phyloP scores from a whole-genome alignment of 2,888 invertebrate genomes.

The Drosophila prostipennis region DNA sequence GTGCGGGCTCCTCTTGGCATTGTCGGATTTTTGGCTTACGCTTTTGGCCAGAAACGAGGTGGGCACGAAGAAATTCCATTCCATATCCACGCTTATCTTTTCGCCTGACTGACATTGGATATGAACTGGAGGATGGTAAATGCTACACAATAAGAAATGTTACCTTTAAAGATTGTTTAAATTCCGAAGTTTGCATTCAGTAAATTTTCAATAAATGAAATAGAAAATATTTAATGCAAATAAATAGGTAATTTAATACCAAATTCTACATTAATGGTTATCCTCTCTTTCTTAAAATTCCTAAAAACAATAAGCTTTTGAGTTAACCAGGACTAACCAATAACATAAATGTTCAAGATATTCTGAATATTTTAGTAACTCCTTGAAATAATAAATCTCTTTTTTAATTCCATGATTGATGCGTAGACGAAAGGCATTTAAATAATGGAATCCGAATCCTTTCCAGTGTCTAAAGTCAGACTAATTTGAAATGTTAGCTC shows the following conservation, averaged over 20 bases:
- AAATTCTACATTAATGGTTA: no score
- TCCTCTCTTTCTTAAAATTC: no score
- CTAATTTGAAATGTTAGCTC: neutral
- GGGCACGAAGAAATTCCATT: constrained; percentile 45
- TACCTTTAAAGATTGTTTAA: neutral
- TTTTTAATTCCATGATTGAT: no score
- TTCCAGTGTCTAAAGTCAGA: neutral
- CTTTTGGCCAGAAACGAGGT: constrained; percentile 23
- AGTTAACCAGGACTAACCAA: no score
- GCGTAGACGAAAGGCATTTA: neutral
- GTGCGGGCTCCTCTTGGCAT: constrained; percentile 38
- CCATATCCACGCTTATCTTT: constrained; percentile 57
- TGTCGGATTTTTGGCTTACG: constrained; percentile 14
- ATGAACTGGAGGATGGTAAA: neutral
- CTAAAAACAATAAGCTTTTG: no score
- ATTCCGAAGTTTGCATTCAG: neutral
- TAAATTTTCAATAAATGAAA: no score
- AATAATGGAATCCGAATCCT: neutral
- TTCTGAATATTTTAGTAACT: no score
- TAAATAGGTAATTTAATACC: no score
- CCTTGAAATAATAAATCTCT: no score
- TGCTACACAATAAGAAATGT: neutral
- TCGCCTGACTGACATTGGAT: constrained; percentile 51
- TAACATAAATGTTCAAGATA: no score
- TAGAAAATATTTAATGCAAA: no score